Base-by-base conservation (phyloP, 2,797 vertebrate species). In the Otolemur crassicaudatus region DNA sequence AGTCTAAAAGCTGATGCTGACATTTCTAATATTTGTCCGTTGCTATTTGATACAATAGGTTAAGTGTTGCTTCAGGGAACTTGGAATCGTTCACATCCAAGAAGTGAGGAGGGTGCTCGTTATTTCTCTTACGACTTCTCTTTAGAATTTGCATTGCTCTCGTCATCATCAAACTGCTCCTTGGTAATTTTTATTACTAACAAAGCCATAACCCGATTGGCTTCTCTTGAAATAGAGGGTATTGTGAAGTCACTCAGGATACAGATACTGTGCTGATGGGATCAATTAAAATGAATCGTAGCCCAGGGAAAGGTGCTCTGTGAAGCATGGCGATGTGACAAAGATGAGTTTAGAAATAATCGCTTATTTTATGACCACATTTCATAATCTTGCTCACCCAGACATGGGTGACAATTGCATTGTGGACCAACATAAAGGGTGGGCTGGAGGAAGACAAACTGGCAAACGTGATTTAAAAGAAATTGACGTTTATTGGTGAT, bases 21-120 rank as follows among this genome's bases (percentile, higher is more conserved):
- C 93, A 81, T 83, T 96, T 96, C 70, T 88, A 92, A 90, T 91
- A 96, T 96, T 95, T 90, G 83, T 86, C 73, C 91, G 87, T 96
- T 97, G 87, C 79, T 87, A 13, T 92, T 96, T 93, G 94, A 94
- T 96, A 84, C 27, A 16, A 53, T 77, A 94, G 91, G 96, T 97
- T 97, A 97, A 96, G 73, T 94, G 80, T 95, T 93, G 91, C 97
- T 97, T 97, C 70, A 77, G 96, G 96, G 89, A 95, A 34, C 73
- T 94, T 49, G 16, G 80, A 89, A 88, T 79, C 87, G 92, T 90
- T 93, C 87, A 80, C 46, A 90, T 75, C 72, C 60, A 58, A 88
- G 69, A 91, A 93, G 31, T 34, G 13, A 90, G 12, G 37, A 88
- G 22, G 73, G 81, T 80, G 83, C 73, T 97, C 16, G 67, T 96